Evolutionary conservation across 2,797 vertebrate species (phyloP), one percentile per base, ranked within the genome.

Genomic region (Diglossa cyanea): DNA sequence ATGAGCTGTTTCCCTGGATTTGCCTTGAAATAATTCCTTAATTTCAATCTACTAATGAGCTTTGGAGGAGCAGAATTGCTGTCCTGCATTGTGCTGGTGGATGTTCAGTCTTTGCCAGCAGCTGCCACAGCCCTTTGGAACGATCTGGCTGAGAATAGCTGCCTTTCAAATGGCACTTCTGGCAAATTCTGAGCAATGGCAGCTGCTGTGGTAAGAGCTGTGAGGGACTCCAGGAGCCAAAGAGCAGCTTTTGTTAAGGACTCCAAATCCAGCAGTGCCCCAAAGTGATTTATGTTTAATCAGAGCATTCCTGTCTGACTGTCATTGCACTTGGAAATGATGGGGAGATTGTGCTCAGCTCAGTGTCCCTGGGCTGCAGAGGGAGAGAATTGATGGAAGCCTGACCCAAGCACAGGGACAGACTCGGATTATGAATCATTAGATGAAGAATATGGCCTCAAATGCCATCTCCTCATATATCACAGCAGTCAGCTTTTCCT

Each of bases 101-200:
- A 17, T 35, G 71, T 55, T 66, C 50, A 55, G 30, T 3, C 73
- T 78, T 62, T 47, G 85, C 62, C 68, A 58, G 74, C 58, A 86
- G 89, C 94, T 93, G 76, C 91, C 91, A 25, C 79, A 17, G 75
- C 37, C 35, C 65, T 35, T 91, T 66, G 63, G n/a, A 19, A 17
- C 7, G 5, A 63, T 88, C 71, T 78, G 70, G 35, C 45, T 89
- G 44, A 84, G 60, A 90, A 79, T 30, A 81, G 66, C 79, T 82
- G 74, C 85, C 83, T 95, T 77, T 75, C 63, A 72, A 42, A 86
- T 72, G 91, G 87, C 73, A 83, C 51, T 94, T 85, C 9, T 72
- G 92, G 93, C 88, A 95, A 95, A 86, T 88, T 68, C 76, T 93
- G 82, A 84, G 76, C 82, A 74, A 45, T 83, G 86, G 76, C 85